Conservation (phyloP, 2,113 vertebrate species). For the Alligator mississippiensis region DNA sequence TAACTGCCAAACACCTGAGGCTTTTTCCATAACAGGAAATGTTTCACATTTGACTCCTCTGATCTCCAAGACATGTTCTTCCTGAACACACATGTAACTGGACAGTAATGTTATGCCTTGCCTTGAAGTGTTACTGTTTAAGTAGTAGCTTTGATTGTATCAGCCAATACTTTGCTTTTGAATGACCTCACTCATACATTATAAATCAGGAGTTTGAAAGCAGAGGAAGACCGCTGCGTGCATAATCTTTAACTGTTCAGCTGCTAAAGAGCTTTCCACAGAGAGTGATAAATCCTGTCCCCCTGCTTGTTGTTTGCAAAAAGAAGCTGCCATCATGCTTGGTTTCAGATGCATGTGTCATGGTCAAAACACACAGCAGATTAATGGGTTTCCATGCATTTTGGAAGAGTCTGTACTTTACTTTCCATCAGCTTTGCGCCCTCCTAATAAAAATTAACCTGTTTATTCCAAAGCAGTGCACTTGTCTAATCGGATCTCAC, state of each 20-base stretch:
- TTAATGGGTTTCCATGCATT: neutral
- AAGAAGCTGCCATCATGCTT: neutral
- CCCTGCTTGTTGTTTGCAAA: neutral
- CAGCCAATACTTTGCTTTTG: slow-evolving; percentile 72
- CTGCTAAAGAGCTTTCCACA: slow-evolving; percentile 35
- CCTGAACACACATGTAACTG: slow-evolving; percentile 39
- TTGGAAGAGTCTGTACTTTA: neutral
- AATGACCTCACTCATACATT: slow-evolving; percentile 75
- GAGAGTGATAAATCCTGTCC: neutral
- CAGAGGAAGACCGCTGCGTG: slow-evolving; percentile 20
- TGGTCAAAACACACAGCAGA: neutral
- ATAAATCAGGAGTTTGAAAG: slow-evolving; percentile 65
- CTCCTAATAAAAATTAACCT: neutral
- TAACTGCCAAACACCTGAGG: slow-evolving; percentile 13
- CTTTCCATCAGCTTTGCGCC: neutral
- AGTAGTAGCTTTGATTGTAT: slow-evolving; percentile 68
- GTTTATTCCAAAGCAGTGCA: neutral
- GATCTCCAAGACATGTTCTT: slow-evolving; percentile 20
- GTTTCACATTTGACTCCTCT: slow-evolving; percentile 28
- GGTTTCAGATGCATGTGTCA: neutral
- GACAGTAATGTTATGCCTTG: slow-evolving; percentile 52
- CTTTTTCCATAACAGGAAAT: slow-evolving; percentile 33
- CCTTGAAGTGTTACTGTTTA: slow-evolving; percentile 57
- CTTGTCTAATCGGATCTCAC: neutral
- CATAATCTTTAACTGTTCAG: slow-evolving; percentile 63